phyloP scores from a whole-genome alignment of 2,888 invertebrate species.

The Dolichomitus sp. region DNA sequence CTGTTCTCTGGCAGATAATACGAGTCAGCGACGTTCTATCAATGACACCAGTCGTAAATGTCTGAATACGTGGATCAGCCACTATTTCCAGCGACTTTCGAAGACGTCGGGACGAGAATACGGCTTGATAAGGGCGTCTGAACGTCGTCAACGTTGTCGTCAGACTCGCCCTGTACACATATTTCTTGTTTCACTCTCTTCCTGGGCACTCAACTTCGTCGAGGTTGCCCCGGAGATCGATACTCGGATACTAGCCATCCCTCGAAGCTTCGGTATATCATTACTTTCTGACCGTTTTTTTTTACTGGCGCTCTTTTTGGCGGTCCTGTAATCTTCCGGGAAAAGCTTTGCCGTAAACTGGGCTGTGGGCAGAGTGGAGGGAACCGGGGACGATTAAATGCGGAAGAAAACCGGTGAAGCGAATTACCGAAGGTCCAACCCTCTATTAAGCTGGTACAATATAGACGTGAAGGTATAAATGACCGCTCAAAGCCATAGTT shows the following conservation, averaged over 20 bases:
- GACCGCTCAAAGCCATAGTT: not conserved
- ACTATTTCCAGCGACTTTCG: not conserved
- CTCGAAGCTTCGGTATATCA: slow-evolving; percentile 7
- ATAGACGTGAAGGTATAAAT: not conserved
- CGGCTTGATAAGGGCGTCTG: not conserved
- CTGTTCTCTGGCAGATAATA: not conserved
- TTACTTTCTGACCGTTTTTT: slow-evolving; percentile 18
- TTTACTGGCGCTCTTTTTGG: not conserved
- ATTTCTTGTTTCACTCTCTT: not conserved
- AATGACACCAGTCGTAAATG: not conserved
- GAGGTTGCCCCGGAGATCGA: not conserved
- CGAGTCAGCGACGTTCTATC: not conserved
- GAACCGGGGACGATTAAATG: slow-evolving; percentile 8
- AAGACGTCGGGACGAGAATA: not conserved
- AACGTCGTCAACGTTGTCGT: not conserved
- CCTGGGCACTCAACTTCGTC: not conserved
- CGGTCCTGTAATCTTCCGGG: slow-evolving; percentile 14
- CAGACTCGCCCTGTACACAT: not conserved
- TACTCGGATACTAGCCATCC: not conserved
- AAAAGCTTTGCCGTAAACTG: slow-evolving; percentile 1
- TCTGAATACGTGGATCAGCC: not conserved
- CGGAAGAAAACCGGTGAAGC: not conserved
- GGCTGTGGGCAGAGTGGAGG: too few species aligned
- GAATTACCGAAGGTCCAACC: not conserved
- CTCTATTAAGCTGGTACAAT: not conserved